phyloP scores from a whole-genome alignment of 2,113 vertebrate species.

The Ifrita kowaldi region DNA sequence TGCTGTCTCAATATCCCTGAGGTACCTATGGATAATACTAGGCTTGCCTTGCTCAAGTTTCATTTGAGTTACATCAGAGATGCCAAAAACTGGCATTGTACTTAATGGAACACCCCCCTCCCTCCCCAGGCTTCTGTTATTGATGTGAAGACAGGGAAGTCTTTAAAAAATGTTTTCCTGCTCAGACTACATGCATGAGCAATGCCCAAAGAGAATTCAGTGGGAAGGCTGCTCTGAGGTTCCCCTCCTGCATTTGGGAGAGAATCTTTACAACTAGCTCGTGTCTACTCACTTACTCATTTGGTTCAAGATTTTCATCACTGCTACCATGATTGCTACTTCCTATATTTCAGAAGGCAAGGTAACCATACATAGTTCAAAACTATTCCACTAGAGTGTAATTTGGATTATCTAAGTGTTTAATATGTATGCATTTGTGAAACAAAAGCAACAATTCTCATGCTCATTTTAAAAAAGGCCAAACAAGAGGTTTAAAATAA shows the following conservation, averaged over 20 bases:
- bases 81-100: not conserved
- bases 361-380: not conserved
- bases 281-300: not conserved
- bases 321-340: not conserved
- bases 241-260: not conserved
- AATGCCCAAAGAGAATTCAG: not conserved
- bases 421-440: not conserved
- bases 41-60: constrained; percentile 22
- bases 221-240: not conserved
- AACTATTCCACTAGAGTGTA: not conserved
- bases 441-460: not conserved
- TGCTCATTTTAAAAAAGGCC: not conserved
- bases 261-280: not conserved
- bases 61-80: constrained; percentile 44
- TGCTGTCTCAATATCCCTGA: constrained; percentile 36
- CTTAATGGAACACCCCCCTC: not conserved
- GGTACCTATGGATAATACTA: constrained; percentile 44
- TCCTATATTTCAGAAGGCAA: not conserved
- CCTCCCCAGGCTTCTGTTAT: not conserved
- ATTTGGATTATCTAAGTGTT: not conserved
- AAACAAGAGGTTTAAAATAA: not conserved
- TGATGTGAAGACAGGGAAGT: not conserved
- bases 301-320: not conserved
- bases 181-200: not conserved
- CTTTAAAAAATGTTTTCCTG: not conserved